Percentiles rank a stretch among this genome's conserved stretches.
Conservation (phyloP, 2,888 invertebrate species). For the Drosophila anceps region DNA sequence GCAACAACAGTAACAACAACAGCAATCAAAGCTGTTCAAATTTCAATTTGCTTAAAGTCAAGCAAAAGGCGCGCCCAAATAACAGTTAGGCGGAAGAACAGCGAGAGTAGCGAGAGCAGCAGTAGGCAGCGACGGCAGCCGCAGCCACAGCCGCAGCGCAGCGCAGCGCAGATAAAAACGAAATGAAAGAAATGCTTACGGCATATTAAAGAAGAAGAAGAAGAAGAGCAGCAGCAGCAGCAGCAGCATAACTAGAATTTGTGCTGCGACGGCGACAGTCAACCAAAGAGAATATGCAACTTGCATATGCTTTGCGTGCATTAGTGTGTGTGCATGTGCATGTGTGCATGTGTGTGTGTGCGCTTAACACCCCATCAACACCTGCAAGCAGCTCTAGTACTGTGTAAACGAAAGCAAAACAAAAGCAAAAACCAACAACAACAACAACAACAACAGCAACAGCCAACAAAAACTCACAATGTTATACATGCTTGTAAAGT, state of each 20-base stretch:
- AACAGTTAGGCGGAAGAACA: slow-evolving; percentile 45
- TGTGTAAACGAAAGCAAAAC: slow-evolving; percentile 52
- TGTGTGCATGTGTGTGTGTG: slow-evolving; percentile 13
- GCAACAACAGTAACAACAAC: slow-evolving; percentile 4
- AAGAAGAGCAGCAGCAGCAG: slow-evolving; percentile 11
- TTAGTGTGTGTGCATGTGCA: slow-evolving; percentile 1
- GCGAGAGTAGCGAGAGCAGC: slow-evolving; percentile 7
- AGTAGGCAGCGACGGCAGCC: slow-evolving; percentile 7
- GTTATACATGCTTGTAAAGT: slow-evolving; percentile 65
- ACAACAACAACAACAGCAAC: slow-evolving; percentile 9
- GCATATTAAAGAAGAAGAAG: not conserved
- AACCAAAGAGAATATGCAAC: slow-evolving; percentile 48
- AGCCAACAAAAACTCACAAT: slow-evolving; percentile 45
- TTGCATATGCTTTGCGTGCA: slow-evolving; percentile 26
- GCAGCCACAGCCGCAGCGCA: slow-evolving; percentile 15
- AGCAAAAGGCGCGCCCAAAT: slow-evolving; percentile 40
- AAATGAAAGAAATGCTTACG: slow-evolving; percentile 31
- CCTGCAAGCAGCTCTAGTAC: slow-evolving; percentile 26
- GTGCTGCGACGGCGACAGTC: slow-evolving; percentile 38
- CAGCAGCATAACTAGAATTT: slow-evolving; percentile 37
- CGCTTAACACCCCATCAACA: slow-evolving; percentile 34
- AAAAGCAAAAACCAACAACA: slow-evolving; percentile 43
- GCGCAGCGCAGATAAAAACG: slow-evolving; percentile 21
- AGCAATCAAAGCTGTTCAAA: slow-evolving; percentile 35
- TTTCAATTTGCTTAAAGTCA: slow-evolving; percentile 44